A percentile compares a stretch with the other conserved stretches of the same genome.
phyloP scores from a whole-genome alignment of 2,797 vertebrate genomes.

The Lepilemur ruficaudatus region DNA sequence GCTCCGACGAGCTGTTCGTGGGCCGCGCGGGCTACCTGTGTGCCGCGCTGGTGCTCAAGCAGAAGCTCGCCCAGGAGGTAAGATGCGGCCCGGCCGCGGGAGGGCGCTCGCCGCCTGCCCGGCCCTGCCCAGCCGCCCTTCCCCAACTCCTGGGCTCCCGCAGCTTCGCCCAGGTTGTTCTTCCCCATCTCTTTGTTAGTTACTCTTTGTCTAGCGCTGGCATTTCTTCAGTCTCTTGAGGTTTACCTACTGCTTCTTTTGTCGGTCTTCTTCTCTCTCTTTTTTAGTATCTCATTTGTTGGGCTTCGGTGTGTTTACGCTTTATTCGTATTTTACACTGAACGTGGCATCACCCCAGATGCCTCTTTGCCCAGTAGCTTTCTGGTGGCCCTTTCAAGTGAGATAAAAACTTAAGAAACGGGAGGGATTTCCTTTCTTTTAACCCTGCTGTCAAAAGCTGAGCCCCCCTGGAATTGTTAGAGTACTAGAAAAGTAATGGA shows the following conservation, averaged over 20 bases:
- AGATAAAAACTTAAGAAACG: neutral
- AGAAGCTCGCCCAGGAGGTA: constrained; percentile 92
- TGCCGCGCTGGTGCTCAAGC: constrained; percentile 90
- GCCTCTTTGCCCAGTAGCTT: neutral
- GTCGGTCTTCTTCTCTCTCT: neutral
- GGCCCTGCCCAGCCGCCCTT: neutral
- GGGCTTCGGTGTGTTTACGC: neutral
- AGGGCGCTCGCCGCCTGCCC: constrained; percentile 8
- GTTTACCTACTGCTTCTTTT: neutral
- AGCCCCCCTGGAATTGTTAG: neutral
- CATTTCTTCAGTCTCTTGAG: neutral
- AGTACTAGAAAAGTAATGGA: neutral
- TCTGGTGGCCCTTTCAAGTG: neutral
- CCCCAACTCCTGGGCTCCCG: fast-evolving
- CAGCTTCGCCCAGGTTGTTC: neutral
- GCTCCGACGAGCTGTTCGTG: constrained; percentile 93
- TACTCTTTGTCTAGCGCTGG: neutral
- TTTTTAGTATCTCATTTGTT: neutral
- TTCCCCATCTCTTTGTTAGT: neutral
- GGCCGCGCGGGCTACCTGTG: constrained; percentile 93
- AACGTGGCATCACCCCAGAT: neutral
- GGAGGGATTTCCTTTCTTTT: constrained; percentile 41
- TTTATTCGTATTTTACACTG: neutral
- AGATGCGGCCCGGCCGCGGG: constrained; percentile 64
- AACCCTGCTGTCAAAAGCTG: neutral